Conservation (phyloP, 2,888 invertebrate genomes). For the Polyommatus iphigenia region DNA sequence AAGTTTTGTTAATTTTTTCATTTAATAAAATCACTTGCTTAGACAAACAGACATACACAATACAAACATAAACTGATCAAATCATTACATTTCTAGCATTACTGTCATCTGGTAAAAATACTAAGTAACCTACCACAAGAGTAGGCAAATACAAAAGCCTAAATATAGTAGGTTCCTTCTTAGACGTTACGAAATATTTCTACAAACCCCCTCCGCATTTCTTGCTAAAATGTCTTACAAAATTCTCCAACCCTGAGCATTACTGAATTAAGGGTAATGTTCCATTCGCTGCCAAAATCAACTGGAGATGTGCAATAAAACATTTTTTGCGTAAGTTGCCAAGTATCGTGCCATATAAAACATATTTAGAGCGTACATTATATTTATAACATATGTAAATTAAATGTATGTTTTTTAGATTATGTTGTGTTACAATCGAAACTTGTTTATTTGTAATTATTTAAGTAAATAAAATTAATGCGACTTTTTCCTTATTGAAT, state of each 20-base stretch:
- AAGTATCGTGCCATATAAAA: background rate
- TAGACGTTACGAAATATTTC: background rate
- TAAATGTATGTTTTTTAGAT: background rate
- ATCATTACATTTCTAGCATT: no score
- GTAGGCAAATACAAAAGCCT: background rate
- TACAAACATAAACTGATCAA: no score
- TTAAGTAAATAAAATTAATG: background rate
- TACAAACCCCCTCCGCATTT: background rate
- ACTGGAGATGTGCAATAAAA: conserved; percentile 12
- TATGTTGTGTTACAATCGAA: background rate
- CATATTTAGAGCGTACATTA: background rate
- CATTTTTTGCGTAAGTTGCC: conserved; percentile 15
- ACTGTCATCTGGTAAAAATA: no score
- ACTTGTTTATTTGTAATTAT: background rate
- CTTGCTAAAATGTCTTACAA: background rate
- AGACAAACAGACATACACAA: no score
- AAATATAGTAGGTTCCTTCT: background rate
- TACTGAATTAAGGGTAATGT: conserved; percentile 34
- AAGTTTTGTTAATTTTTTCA: no score
- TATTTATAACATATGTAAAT: background rate
- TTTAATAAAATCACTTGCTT: background rate
- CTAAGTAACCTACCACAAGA: no score
- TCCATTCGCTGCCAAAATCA: conserved; percentile 14
- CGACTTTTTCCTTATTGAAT: no score
- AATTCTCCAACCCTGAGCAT: conserved; percentile 27